Evolutionary conservation across 2,113 vertebrate species (phyloP).

Genomic region (Saguinus midas): DNA sequence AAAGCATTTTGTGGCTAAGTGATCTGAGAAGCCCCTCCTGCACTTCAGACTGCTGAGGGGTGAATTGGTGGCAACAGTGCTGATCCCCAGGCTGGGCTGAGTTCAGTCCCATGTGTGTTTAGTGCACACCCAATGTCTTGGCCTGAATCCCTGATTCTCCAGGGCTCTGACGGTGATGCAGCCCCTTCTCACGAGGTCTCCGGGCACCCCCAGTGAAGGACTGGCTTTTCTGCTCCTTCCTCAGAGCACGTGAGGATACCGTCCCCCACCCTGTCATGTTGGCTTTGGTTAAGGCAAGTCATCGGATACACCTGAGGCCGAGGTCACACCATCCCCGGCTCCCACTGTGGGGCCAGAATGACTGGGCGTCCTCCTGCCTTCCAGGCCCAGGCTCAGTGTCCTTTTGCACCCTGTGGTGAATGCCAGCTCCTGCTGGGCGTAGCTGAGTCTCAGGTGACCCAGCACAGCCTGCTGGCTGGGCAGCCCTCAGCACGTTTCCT

Average conservation of each 20-base stretch:
- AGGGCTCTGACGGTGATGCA: background rate
- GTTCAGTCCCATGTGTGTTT: background rate
- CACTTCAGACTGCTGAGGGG: background rate
- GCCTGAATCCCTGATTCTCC: fast-evolving
- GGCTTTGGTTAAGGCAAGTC: background rate
- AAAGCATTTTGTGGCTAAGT: background rate
- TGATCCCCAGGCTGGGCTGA: background rate
- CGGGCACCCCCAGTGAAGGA: background rate
- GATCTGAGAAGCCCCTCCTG: background rate
- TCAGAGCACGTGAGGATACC: background rate
- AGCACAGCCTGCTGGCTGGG: background rate
- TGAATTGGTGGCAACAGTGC: too few relatives aligned
- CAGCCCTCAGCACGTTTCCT: too few relatives aligned
- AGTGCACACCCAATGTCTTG: background rate
- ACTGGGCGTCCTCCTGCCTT: background rate
- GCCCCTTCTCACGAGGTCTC: background rate
- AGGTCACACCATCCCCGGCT: fast-evolving
- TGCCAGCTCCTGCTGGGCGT: background rate
- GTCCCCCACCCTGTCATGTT: fast-evolving
- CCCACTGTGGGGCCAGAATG: too few relatives aligned
- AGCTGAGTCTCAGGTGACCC: background rate
- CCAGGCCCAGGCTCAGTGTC: background rate
- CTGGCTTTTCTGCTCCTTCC: background rate
- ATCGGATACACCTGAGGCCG: fast-evolving
- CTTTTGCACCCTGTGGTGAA: background rate